phyloP scores from a whole-genome alignment of 2,797 vertebrate genomes.

The Clarias fuscus region DNA sequence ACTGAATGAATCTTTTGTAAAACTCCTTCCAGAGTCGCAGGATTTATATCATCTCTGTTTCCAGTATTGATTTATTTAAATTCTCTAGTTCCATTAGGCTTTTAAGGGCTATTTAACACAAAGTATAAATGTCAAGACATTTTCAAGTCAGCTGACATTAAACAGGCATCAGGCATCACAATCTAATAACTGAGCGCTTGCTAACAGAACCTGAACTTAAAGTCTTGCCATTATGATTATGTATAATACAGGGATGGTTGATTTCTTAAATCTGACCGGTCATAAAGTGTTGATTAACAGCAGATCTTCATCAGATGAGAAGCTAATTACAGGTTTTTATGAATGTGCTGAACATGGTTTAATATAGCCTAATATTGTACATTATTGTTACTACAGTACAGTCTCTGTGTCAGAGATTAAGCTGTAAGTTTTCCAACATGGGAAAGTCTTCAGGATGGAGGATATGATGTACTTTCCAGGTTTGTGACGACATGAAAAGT shows the following conservation, averaged over 20 bases:
- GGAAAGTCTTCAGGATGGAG: conserved; percentile 1
- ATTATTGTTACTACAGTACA: background rate
- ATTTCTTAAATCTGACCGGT: background rate
- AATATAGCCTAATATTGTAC: background rate
- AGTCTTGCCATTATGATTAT: background rate
- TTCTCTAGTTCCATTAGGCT: background rate
- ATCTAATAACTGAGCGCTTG: background rate
- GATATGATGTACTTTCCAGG: conserved; percentile 17
- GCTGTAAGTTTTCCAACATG: background rate
- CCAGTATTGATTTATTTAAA: background rate
- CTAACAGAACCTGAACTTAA: background rate
- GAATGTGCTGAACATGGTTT: background rate
- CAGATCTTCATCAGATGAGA: background rate
- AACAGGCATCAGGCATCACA: background rate
- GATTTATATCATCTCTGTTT: too few species aligned
- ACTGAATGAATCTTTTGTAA: too few species aligned
- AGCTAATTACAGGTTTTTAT: background rate
- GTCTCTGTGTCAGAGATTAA: background rate
- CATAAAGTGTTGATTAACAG: background rate
- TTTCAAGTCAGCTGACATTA: background rate
- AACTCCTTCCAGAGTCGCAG: too few species aligned
- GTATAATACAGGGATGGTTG: background rate
- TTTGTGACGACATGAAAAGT: background rate
- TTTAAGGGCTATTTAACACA: background rate
- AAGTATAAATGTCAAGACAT: background rate